Evolutionary conservation across 2,888 invertebrate species (phyloP).

Genomic region (Stenolophus ochropezus): DNA sequence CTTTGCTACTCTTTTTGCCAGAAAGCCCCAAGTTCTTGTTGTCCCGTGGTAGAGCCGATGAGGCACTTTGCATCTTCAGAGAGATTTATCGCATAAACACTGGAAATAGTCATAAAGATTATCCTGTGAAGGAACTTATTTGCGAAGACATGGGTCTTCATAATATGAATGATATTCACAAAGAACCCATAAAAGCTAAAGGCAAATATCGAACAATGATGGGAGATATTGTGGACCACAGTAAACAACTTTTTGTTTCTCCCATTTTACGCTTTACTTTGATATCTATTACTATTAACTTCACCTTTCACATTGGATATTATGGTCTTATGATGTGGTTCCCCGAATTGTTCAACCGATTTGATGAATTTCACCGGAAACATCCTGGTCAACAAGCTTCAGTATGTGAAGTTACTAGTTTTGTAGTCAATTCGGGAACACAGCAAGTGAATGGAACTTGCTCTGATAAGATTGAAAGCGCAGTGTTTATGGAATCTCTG

Average conservation of each 20-base stretch:
- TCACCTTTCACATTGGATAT: slow-evolving; percentile 95
- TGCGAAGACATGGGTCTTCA: slow-evolving; percentile 75
- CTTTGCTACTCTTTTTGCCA: slow-evolving; percentile 87
- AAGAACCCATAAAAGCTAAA: slow-evolving; percentile 77
- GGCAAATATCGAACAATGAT: slow-evolving; percentile 84
- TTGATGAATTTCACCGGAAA: slow-evolving; percentile 84
- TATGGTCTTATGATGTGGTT: slow-evolving; percentile 99
- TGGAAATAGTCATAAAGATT: slow-evolving; percentile 82
- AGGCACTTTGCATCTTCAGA: slow-evolving; percentile 87
- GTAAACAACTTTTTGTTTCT: slow-evolving; percentile 85
- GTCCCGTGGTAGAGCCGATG: slow-evolving; percentile 85
- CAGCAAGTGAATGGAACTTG: slow-evolving; percentile 78
- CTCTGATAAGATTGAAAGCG: slow-evolving; percentile 83
- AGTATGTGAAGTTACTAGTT: slow-evolving; percentile 86
- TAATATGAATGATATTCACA: slow-evolving; percentile 68
- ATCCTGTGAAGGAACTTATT: slow-evolving; percentile 84
- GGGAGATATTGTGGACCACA: slow-evolving; percentile 86
- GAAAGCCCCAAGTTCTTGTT: slow-evolving; percentile 94
- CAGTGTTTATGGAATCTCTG: slow-evolving; percentile 89
- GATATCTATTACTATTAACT: slow-evolving; percentile 92
- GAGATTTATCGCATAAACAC: slow-evolving; percentile 89
- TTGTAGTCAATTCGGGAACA: slow-evolving; percentile 82
- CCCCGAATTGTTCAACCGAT: slow-evolving; percentile 94
- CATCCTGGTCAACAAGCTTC: slow-evolving; percentile 81
- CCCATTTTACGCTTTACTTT: slow-evolving; percentile 89